phyloP scores from a whole-genome alignment of 2,888 invertebrate genomes.

The Eristalis intricaria region DNA sequence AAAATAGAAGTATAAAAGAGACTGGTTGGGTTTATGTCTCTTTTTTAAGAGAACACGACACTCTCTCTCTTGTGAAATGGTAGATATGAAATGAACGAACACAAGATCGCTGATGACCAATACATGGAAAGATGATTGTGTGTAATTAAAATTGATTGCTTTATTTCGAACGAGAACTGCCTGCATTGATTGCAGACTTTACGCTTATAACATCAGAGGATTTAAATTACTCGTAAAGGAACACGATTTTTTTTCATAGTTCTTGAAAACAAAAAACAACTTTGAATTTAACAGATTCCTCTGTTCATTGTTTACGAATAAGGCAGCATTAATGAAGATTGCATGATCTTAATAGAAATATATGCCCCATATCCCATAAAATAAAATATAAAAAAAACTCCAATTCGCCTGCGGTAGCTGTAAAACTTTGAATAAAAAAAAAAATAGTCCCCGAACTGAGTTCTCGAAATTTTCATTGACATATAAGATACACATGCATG shows the following conservation, averaged over 20 bases:
- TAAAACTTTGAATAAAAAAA: too few relatives aligned
- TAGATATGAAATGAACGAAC: not conserved
- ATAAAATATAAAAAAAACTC: too few relatives aligned
- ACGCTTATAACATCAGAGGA: conserved; percentile 25
- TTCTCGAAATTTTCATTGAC: not conserved
- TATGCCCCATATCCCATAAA: too few relatives aligned
- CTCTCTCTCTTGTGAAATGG: not conserved
- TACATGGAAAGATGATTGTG: conserved; percentile 38
- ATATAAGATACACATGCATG: not conserved
- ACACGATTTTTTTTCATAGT: not conserved
- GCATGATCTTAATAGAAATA: too few relatives aligned
- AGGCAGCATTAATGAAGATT: too few relatives aligned
- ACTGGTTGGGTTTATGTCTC: conserved; percentile 1
- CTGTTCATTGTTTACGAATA: too few relatives aligned
- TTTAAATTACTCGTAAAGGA: not conserved
- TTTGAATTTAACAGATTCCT: not conserved
- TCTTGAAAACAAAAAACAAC: not conserved
- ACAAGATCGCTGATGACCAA: conserved; percentile 25
- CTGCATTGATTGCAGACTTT: conserved; percentile 29
- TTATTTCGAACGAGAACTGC: conserved; percentile 50
- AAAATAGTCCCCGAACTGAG: not conserved
- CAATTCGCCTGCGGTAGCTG: too few relatives aligned
- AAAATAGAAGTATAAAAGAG: conserved; percentile 9
- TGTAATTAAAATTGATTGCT: conserved; percentile 65
- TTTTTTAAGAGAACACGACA: conserved; percentile 9